Conservation (phyloP, 2,113 vertebrate species). For the Oenanthe melanoleuca region DNA sequence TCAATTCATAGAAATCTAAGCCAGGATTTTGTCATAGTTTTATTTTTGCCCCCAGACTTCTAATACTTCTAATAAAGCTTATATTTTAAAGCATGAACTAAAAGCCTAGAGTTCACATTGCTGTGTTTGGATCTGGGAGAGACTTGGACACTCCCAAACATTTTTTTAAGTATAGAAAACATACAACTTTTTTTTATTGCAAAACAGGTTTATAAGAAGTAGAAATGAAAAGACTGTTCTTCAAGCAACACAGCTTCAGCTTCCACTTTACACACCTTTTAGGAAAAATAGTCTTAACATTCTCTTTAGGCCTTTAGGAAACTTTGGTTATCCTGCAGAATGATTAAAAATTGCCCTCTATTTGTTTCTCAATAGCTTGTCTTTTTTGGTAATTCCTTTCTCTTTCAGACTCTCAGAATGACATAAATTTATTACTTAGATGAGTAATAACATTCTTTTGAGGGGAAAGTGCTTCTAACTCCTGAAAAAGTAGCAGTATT, state of each 20-base stretch:
- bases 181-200: background rate
- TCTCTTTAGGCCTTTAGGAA: background rate
- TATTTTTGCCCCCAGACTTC: conserved; percentile 58
- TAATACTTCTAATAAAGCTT: conserved; percentile 49
- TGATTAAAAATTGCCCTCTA: background rate
- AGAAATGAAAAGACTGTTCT: background rate
- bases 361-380: background rate
- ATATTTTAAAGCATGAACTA: conserved; percentile 49
- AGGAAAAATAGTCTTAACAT: background rate
- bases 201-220: background rate
- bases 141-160: background rate
- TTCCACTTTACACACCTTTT: background rate
- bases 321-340: background rate
- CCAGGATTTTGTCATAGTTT: conserved; percentile 59
- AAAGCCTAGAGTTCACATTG: conserved; percentile 31
- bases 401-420: background rate
- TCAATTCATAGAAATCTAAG: conserved; percentile 42
- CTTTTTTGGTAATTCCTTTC: conserved; percentile 27
- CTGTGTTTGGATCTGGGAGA: background rate
- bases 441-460: conserved; percentile 7
- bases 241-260: background rate
- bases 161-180: background rate
- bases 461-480: background rate
- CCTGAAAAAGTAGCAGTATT: background rate
- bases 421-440: conserved; percentile 4